Evolutionary conservation across 1,140 invertebrate genomes (phyloP), one percentile per base, ranked within the genome.

Genomic region (Eumeta japonica): DNA sequence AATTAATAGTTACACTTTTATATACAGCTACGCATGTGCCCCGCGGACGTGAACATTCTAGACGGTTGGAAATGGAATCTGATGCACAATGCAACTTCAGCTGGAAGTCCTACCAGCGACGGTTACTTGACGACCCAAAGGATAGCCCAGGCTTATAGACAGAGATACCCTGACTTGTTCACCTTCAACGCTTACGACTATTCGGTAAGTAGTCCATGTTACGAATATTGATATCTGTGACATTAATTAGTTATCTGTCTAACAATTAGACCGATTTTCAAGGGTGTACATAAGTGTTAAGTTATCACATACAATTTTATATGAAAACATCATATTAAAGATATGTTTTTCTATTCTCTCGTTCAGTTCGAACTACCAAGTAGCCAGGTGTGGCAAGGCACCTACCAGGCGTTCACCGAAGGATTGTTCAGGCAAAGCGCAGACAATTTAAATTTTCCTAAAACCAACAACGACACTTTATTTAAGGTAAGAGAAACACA

Each of bases 81-180:
- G 3, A 73, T 78, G n/a, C 75, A 81, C 20, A 80, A 75, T n/a
- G 51, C 58, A n/a, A 72, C 76, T 10, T 73, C 65, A 38, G 81
- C 79, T 0, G 72, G 79, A 16, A 62, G 73, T 35, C 61, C 85
- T 18, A 83, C 82, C 3, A 57, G 55, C 13, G 78, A 81, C 50
- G 84, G 83, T 2, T 79, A 79, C 42, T 72, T 82, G 28, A 81
- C 81, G 48, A 58, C 83, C 2, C 77, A 78, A 43, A 77, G 78
- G 36, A 62, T 84, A 2, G 83, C 81, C 0, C 78, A 81, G 43
- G 63, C 79, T 29, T 84, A 78, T 68, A 78, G 79, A 44, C 62
- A 68, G 2, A 76, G 73, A 44, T 84, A 78, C 60, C 76, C 79
- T n/a, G 71, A 74, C 19, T 50, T 81, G 0, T 48, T 82, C 3